Evolutionary conservation across 2,888 invertebrate genomes (phyloP).

Genomic region (Oscheius onirici): DNA sequence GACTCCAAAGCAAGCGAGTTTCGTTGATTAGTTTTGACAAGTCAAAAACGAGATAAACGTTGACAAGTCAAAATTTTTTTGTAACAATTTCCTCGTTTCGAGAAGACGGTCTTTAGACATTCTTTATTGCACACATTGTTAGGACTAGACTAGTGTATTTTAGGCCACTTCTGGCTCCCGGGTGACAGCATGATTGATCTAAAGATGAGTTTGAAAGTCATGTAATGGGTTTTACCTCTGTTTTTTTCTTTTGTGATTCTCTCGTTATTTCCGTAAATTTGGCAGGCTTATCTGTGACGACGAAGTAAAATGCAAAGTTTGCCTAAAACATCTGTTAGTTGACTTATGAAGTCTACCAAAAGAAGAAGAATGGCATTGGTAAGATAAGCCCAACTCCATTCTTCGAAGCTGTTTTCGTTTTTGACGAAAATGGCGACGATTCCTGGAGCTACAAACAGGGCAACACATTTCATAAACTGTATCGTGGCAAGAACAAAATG

Average conservation of each 20-base stretch:
- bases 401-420: conserved; percentile 16
- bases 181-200: too few relatives aligned
- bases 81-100: too few relatives aligned
- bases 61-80: too few relatives aligned
- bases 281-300: conserved; percentile 59
- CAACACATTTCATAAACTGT: conserved; percentile 61
- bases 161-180: too few relatives aligned
- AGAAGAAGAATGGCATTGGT: conserved; percentile 49
- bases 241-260: conserved; percentile 33
- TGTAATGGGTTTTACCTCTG: neutral
- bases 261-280: conserved; percentile 56
- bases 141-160: too few relatives aligned
- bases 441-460: conserved; percentile 61
- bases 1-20: too few relatives aligned
- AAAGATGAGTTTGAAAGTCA: too few relatives aligned
- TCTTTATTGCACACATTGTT: too few relatives aligned
- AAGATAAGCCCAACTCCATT: conserved; percentile 51
- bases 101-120: too few relatives aligned
- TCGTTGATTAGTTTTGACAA: too few relatives aligned
- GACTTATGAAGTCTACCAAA: conserved; percentile 34
- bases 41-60: too few relatives aligned
- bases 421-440: conserved; percentile 48
- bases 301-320: conserved; percentile 53
- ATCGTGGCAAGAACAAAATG: conserved; percentile 24
- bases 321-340: conserved; percentile 51